A percentile compares a stretch with the other conserved stretches of the same genome.
These are phyloP conservation scores for Spongia lamella DNA, from an alignment of 37 sponge, comb jelly and placozoan genomes.

Conservation along the genomic window DNA sequence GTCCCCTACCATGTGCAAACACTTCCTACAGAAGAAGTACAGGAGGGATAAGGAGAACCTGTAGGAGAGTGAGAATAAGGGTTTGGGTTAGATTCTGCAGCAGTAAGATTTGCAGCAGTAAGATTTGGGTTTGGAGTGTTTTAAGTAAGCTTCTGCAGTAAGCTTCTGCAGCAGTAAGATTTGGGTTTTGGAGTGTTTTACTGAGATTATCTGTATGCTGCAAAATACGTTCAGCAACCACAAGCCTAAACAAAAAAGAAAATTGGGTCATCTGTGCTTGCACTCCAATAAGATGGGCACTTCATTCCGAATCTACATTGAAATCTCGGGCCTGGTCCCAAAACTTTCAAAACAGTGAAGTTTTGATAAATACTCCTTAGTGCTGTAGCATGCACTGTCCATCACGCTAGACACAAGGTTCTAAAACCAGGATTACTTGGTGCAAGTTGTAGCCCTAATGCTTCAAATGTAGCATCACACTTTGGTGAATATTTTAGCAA, in stretches of 20 bases:
- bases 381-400: constrained; percentile 44
- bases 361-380: constrained; percentile 35
- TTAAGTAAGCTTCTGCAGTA: no score
- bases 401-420: constrained; percentile 50
- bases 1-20: no score
- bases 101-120: neutral
- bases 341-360: constrained; percentile 30
- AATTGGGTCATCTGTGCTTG: constrained; percentile 31
- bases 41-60: no score
- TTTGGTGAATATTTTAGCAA: constrained; percentile 48
- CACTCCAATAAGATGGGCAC: constrained; percentile 39
- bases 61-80: no score
- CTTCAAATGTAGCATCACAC: constrained; percentile 32
- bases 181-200: constrained; percentile 45
- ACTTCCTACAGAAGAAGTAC: no score
- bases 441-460: constrained; percentile 21
- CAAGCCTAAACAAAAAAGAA: constrained; percentile 39
- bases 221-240: constrained; percentile 36
- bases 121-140: constrained; percentile 14
- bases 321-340: constrained; percentile 9
- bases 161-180: constrained; percentile 44
- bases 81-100: constrained; percentile 2
- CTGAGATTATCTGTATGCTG: constrained; percentile 45
- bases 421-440: constrained; percentile 39
- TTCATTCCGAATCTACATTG: constrained; percentile 30